Conservation (phyloP, 2,888 invertebrate genomes). For the Ligdia adustata region DNA sequence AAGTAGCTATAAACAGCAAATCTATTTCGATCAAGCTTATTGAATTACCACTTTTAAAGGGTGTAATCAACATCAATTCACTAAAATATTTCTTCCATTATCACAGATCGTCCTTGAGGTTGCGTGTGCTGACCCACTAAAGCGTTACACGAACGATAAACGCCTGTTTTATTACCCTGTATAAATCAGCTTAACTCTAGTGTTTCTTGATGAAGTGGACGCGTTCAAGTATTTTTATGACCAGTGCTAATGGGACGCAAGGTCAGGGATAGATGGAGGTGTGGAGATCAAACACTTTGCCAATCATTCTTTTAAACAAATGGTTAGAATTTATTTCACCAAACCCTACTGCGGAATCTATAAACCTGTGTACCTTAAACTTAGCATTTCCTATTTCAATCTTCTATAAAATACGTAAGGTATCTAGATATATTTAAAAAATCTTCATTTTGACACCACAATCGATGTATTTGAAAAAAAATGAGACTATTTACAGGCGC, state of each 20-base stretch:
- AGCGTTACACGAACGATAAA: conserved; percentile 29
- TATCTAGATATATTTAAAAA: no score
- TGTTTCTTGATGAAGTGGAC: conserved; percentile 32
- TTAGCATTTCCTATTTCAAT: no score
- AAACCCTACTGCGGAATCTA: no score
- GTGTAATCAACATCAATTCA: background rate
- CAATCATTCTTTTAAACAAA: no score
- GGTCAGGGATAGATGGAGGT: conserved; percentile 14
- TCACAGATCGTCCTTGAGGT: conserved; percentile 11
- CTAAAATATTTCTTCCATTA: background rate
- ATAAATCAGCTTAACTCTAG: conserved; percentile 39
- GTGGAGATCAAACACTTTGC: no score
- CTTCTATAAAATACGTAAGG: no score
- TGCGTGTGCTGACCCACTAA: conserved; percentile 33
- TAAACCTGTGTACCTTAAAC: no score
- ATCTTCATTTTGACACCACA: no score
- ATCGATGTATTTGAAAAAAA: no score
- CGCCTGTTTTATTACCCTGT: conserved; percentile 32
- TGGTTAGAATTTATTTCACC: no score
- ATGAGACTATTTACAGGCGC: no score
- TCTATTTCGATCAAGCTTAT: background rate
- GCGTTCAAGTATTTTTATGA: conserved; percentile 25
- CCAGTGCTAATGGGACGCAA: conserved; percentile 20
- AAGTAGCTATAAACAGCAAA: background rate
- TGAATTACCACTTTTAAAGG: background rate